These are phyloP conservation scores for Octodon degus DNA, from an alignment of 2,113 vertebrate genomes.

Conservation along the genomic window DNA sequence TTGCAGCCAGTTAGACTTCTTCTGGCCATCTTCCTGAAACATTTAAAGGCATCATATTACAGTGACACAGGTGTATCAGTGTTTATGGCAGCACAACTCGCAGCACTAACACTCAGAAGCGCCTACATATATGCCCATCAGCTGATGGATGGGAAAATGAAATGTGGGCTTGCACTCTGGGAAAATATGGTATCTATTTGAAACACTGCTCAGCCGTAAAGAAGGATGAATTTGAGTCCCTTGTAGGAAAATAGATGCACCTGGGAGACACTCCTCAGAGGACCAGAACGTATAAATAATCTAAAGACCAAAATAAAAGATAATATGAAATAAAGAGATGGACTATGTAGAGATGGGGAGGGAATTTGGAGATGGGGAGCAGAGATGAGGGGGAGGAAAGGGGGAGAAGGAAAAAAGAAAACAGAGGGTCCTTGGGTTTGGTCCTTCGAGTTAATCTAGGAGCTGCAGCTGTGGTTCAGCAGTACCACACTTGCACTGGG, in stretches of 20 bases:
- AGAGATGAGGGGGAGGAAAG: background rate
- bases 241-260: background rate
- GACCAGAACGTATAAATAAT: background rate
- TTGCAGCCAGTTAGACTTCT: background rate
- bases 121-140: background rate
- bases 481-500: background rate
- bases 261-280: background rate
- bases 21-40: background rate
- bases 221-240: background rate
- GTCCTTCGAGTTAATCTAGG: background rate
- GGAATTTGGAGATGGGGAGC: too few species aligned
- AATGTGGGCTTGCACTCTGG: too few species aligned
- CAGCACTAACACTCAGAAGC: background rate
- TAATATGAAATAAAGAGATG: background rate
- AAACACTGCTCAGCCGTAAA: background rate
- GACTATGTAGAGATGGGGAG: background rate
- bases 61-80: background rate
- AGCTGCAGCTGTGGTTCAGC: background rate
- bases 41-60: background rate
- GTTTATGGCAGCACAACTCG: background rate
- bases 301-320: background rate
- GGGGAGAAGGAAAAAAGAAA: background rate
- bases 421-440: background rate
- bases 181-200: background rate
- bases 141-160: background rate